Conservation (phyloP, 2,888 invertebrate genomes). For the Tanytarsus gracilentus region DNA sequence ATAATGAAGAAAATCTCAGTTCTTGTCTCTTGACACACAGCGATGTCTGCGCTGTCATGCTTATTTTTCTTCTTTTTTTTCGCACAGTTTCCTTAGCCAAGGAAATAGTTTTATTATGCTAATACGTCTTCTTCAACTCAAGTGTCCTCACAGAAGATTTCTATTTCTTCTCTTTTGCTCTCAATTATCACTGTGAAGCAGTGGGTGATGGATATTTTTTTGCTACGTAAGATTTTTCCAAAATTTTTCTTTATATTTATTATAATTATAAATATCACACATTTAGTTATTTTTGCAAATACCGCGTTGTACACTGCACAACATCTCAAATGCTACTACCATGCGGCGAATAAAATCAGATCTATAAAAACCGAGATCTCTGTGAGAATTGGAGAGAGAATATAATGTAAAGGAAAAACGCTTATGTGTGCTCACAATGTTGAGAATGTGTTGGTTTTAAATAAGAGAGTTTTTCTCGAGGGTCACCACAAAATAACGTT, state of each 20-base stretch:
- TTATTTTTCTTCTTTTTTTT: constrained; percentile 1
- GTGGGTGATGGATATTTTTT: neutral
- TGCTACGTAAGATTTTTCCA: neutral
- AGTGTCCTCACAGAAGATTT: neutral
- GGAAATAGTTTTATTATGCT: constrained; percentile 12
- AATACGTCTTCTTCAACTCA: neutral
- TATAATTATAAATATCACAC: too few species aligned
- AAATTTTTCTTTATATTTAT: neutral
- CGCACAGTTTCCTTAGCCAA: neutral
- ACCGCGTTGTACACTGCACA: constrained; percentile 9
- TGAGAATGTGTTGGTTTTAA: too few species aligned
- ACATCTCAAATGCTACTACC: constrained; percentile 6
- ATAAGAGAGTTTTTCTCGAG: too few species aligned
- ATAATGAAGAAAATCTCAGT: neutral
- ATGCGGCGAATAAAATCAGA: too few species aligned
- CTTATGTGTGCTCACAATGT: too few species aligned
- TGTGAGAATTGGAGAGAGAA: too few species aligned
- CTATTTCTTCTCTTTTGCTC: neutral
- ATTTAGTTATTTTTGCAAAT: neutral
- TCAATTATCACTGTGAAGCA: neutral
- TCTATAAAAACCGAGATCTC: too few species aligned
- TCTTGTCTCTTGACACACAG: constrained; percentile 26
- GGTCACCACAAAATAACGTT: too few species aligned
- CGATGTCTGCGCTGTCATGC: constrained; percentile 23
- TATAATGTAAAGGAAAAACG: too few species aligned